Base-by-base conservation (phyloP, 2,113 vertebrate species). In the Oncorhynchus mykiss region DNA sequence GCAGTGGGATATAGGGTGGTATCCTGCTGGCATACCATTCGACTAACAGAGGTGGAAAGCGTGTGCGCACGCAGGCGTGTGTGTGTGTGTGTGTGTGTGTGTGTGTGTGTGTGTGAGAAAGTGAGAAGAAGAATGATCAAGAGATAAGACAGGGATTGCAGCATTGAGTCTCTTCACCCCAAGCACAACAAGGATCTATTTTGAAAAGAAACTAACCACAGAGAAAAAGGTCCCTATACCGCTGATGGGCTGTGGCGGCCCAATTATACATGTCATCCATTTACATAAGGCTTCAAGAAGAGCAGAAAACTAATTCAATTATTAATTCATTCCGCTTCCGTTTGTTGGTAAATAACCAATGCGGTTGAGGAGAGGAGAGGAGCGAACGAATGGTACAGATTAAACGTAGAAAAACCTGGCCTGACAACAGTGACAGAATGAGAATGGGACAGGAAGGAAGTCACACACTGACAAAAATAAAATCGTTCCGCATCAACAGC, bases 401-500 rank as follows among this genome's bases (percentile, higher is more conserved):
- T 49, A 48, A 27, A 65, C 22, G 49, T 7, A 25, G 29, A 76
- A 54, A 45, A 45, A 45, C 39, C 70, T 14, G 45, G 59, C 73
- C 65, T 74, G 71, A 85, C 76, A 80, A 71, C 69, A 62, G 67
- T 76, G 76, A 79, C 13, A 12, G 65, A 86, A 83, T 78, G 69
- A 78, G 72, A 76, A 77, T 7, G 11, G 80, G 70, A 76, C 70
- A 62, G n/a, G 65, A 69, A 84, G 84, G 51, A 54, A 54, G 51
- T 54, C 51, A 54, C 14, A 54, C 51, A 54, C 13, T 80, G 72
- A 70, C 67, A 73, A 78, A 54, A 54, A 54, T 70, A 54, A 60
- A 80, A 82, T 83, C 68, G 57, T 80, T 74, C 31, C 31, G 66
- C 73, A 78, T 89, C 75, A 79, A 71, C 83, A 77, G 74, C 60